Conservation (phyloP, 2,113 vertebrate species). For the Bubo bubo region DNA sequence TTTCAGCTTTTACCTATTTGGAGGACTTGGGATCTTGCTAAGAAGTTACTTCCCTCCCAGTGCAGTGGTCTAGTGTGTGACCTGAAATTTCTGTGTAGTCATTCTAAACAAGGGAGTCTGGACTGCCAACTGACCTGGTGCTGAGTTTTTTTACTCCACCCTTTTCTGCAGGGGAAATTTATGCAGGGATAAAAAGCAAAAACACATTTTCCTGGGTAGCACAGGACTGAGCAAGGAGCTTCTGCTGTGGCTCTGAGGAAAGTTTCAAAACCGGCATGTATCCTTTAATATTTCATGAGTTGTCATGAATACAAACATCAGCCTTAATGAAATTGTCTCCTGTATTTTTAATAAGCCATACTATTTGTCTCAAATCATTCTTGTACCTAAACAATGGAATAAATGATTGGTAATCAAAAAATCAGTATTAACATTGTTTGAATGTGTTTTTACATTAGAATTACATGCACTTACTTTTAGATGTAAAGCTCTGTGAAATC, state of each 20-base stretch:
- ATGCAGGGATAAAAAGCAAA: not conserved
- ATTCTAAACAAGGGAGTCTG: not conserved
- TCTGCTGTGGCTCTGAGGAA: not conserved
- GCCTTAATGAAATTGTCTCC: not conserved
- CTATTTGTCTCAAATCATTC: not conserved
- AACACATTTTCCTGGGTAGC: not conserved
- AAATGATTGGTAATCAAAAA: not conserved
- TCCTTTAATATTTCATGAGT: not conserved
- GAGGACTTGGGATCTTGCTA: not conserved
- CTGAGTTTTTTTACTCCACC: not conserved
- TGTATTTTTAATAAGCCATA: not conserved
- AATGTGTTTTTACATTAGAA: not conserved
- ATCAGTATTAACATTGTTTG: not conserved
- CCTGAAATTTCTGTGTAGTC: not conserved
- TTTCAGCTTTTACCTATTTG: not conserved
- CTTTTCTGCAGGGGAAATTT: not conserved
- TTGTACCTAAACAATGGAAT: not conserved
- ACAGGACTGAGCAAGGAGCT: not conserved
- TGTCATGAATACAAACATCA: not conserved
- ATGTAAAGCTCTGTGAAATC: not conserved
- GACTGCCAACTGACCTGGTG: not conserved
- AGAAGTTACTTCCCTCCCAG: not conserved
- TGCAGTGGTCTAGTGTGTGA: not conserved
- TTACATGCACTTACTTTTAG: not conserved
- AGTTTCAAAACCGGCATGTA: not conserved